These are phyloP conservation scores for Tachina grossa DNA, from an alignment of 2,888 invertebrate species.

Conservation along the genomic window DNA sequence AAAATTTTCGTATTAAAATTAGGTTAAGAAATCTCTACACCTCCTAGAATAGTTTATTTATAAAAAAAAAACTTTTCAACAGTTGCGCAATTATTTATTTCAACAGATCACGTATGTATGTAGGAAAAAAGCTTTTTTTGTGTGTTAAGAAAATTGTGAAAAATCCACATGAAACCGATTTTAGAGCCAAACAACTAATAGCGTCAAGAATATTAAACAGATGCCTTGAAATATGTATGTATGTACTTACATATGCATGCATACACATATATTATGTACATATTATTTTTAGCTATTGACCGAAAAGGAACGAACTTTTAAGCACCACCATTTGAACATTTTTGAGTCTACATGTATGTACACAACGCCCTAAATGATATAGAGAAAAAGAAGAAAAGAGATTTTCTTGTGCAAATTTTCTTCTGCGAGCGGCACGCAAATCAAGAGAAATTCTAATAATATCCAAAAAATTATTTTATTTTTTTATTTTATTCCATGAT, in stretches of 20 bases:
- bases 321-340: conserved; percentile 51
- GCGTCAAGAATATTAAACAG: conserved; percentile 53
- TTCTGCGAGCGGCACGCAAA: neutral
- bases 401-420: conserved; percentile 40
- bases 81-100: conserved; percentile 36
- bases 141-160: conserved; percentile 34
- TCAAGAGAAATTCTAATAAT: conserved; percentile 51
- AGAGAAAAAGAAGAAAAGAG: conserved; percentile 37
- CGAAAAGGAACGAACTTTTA: conserved; percentile 36
- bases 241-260: too few species aligned
- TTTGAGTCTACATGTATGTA: conserved; percentile 11
- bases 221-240: conserved; percentile 54
- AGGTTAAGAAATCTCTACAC: conserved; percentile 20
- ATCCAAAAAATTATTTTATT: conserved; percentile 3
- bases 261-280: too few species aligned
- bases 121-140: conserved; percentile 44
- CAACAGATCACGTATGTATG: conserved; percentile 6
- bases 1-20: conserved; percentile 2
- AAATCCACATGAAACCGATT: neutral
- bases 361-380: conserved; percentile 14
- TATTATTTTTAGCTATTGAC: conserved; percentile 64
- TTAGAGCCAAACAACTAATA: conserved; percentile 40
- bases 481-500: conserved; percentile 48
- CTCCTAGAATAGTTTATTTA: conserved; percentile 46
- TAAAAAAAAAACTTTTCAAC: conserved; percentile 29